Evolutionary conservation across 2,888 invertebrate genomes (phyloP).

Genomic region (Erebia epiphron): DNA sequence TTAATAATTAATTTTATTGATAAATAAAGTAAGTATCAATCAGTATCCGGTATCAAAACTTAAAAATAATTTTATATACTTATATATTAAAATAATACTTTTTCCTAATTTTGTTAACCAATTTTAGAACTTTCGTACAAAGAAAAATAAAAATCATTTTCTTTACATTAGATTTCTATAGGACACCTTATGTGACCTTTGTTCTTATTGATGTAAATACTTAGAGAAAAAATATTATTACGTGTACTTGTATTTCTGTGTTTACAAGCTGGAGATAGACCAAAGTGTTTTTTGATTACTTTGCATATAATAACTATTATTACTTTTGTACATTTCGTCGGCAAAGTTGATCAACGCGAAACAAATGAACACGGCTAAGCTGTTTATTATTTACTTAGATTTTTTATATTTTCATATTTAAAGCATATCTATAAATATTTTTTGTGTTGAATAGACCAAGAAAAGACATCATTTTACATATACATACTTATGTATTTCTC

Average conservation of each 20-base stretch:
- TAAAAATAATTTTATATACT: too few species aligned
- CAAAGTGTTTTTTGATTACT: conserved; percentile 83
- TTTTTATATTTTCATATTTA: conserved; percentile 46
- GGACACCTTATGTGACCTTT: not conserved
- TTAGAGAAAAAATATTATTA: conserved; percentile 35
- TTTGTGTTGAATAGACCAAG: not conserved
- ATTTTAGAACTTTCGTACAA: too few species aligned
- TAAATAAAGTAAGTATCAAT: not conserved
- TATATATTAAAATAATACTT: too few species aligned
- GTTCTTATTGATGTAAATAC: conserved; percentile 31
- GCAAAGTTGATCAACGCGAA: conserved; percentile 69
- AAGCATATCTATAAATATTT: conserved; percentile 41
- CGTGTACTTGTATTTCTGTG: conserved; percentile 55
- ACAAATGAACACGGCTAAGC: conserved; percentile 64
- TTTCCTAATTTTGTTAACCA: too few species aligned
- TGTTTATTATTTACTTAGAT: conserved; percentile 48
- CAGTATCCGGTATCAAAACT: too few species aligned
- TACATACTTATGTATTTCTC: not conserved
- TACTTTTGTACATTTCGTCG: conserved; percentile 62
- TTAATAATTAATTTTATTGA: conserved; percentile 6
- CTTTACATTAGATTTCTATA: not conserved
- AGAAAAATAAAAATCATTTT: not conserved
- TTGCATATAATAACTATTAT: conserved; percentile 53
- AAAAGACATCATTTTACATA: not conserved
- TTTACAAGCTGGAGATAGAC: conserved; percentile 86